Base-by-base conservation (phyloP, 2,113 vertebrate species). In the Paratilapia polleni region DNA sequence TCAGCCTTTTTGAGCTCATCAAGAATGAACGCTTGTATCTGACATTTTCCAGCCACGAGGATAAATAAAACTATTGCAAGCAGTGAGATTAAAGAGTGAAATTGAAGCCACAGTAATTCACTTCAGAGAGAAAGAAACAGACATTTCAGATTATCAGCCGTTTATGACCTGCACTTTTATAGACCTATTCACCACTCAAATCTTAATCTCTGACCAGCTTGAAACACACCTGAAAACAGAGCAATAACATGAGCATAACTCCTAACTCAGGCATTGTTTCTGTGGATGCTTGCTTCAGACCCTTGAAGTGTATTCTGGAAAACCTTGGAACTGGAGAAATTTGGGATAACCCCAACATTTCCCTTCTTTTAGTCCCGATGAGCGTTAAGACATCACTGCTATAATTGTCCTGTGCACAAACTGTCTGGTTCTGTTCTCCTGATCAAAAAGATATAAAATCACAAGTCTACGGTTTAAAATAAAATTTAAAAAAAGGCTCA, bases 21-120 rank as follows among this genome's bases (percentile, higher is more conserved):
- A 6, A 22, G 43, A 68, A 68, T 24, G 17, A 4, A 19, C 5
- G 8, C 43, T 0, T 1, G 63, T 24, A 49, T 49, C 9, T 47
- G 22, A 0, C n/a, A 68, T 49, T 41, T 15, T 68, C 22, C 41
- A 28, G 64, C 64, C 10, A 15, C 26, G 41, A 31, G 17, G 17
- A 73, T 28, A 31, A 31, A 52, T 52, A 43, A 0, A 31, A 52
- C 17, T 70, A 52, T 19, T 20, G 5, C 2, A 0, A 73, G 10
- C 66, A 52, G 66, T 0, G 47, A 73, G 26, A 31, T 34, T 49
- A 31, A 73, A 54, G 26, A n/a, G 31, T 73, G 68, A 54, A 73
- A 52, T 41, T 49, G 41, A 70, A 70, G 63, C n/a, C 63, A 26
- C 14, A 0, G n/a, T 43, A 66, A 1, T 1, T 38, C 34, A 36